Conservation (phyloP, 2,113 vertebrate genomes). For the Bagarius yarrelli region DNA sequence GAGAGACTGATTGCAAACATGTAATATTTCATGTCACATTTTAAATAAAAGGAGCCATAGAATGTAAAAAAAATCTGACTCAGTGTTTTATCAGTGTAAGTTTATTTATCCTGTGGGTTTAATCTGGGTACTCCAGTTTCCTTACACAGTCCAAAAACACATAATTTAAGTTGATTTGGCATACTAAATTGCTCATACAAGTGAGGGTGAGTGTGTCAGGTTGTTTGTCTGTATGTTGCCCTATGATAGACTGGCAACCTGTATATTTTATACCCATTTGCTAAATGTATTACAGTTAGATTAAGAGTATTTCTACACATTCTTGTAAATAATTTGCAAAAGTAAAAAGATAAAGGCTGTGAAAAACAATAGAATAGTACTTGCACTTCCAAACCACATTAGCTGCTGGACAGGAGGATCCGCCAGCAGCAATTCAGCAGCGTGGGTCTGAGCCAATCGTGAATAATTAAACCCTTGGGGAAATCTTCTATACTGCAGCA, state of each 20-base stretch:
- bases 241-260: too few species aligned
- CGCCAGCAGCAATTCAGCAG: conserved; percentile 32
- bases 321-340: not conserved
- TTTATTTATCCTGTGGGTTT: not conserved
- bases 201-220: too few species aligned
- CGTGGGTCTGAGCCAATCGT: conserved; percentile 36
- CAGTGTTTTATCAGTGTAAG: not conserved
- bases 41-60: not conserved
- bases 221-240: too few species aligned
- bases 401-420: conserved; percentile 9
- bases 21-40: not conserved
- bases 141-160: not conserved
- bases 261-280: not conserved
- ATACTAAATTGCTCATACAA: too few species aligned
- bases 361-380: conserved; percentile 27
- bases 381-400: conserved; percentile 22
- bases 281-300: not conserved
- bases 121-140: not conserved
- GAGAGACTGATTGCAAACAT: not conserved
- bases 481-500: conserved; percentile 36
- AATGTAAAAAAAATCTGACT: not conserved
- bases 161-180: too few species aligned
- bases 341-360: not conserved
- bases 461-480: conserved; percentile 55
- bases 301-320: conserved; percentile 6